phyloP scores from a whole-genome alignment of 2,797 vertebrate species.

The Dallia pectoralis region DNA sequence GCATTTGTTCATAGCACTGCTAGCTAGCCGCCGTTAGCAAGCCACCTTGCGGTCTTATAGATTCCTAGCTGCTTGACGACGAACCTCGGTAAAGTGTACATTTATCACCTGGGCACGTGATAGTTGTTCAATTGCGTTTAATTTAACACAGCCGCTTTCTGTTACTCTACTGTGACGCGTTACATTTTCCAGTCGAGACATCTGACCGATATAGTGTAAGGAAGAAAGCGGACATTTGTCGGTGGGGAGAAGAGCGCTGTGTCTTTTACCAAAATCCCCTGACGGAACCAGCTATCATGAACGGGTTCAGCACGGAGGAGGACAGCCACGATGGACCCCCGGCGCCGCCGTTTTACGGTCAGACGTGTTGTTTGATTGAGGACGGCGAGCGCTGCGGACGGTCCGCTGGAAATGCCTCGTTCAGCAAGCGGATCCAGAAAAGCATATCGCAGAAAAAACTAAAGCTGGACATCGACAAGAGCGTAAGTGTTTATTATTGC shows the following conservation, averaged over 20 bases:
- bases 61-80: constrained; percentile 4
- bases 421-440: constrained; percentile 97
- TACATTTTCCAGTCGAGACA: background rate
- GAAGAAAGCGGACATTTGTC: background rate
- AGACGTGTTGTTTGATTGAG: constrained; percentile 96
- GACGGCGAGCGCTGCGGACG: constrained; percentile 93
- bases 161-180: background rate
- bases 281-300: constrained; percentile 71
- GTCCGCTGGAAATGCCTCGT: constrained; percentile 95
- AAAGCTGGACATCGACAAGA: constrained; percentile 95
- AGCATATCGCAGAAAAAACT: constrained; percentile 98
- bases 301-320: constrained; percentile 96
- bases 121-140: background rate
- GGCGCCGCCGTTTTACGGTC: constrained; percentile 85
- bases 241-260: no score
- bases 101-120: background rate
- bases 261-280: constrained; percentile 2
- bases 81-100: background rate
- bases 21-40: background rate
- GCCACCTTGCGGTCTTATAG: constrained; percentile 32
- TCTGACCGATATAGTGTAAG: background rate
- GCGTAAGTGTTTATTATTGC: constrained; percentile 73
- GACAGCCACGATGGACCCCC: constrained; percentile 92
- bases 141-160: background rate
- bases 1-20: constrained; percentile 39